Conservation (phyloP, 2,113 vertebrate genomes). For the Rhipidura dahli region DNA sequence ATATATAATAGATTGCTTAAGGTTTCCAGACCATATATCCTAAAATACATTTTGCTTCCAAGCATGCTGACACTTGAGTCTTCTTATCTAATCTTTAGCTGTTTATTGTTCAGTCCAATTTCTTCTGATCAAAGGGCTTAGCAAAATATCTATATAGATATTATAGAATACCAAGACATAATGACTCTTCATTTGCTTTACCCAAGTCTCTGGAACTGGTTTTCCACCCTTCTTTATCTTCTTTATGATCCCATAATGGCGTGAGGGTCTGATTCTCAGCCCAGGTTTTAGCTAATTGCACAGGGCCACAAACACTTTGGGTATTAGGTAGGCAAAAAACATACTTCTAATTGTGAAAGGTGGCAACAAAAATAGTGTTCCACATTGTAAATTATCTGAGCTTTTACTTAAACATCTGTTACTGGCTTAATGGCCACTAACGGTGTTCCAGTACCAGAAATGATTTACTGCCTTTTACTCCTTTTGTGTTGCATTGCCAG, state of each 20-base stretch:
- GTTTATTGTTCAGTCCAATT: background rate
- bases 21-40: background rate
- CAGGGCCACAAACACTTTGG: fast-evolving
- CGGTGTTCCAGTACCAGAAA: background rate
- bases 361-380: background rate
- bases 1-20: background rate
- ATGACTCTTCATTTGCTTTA: background rate
- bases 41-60: background rate
- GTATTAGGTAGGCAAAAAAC: background rate
- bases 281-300: background rate
- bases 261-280: background rate
- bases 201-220: background rate
- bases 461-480: background rate
- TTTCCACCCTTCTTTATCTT: background rate
- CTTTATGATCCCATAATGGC: background rate
- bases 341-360: background rate
- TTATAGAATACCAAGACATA: background rate
- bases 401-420: background rate
- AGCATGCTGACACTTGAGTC: background rate
- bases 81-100: background rate
- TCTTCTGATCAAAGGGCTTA: background rate
- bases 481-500: background rate
- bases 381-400: slow-evolving; percentile 17
- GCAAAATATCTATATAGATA: background rate
- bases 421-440: background rate